These are phyloP conservation scores for Bombus haemorrhoidalis DNA, from an alignment of 1,140 invertebrate genomes.

Conservation along the genomic window DNA sequence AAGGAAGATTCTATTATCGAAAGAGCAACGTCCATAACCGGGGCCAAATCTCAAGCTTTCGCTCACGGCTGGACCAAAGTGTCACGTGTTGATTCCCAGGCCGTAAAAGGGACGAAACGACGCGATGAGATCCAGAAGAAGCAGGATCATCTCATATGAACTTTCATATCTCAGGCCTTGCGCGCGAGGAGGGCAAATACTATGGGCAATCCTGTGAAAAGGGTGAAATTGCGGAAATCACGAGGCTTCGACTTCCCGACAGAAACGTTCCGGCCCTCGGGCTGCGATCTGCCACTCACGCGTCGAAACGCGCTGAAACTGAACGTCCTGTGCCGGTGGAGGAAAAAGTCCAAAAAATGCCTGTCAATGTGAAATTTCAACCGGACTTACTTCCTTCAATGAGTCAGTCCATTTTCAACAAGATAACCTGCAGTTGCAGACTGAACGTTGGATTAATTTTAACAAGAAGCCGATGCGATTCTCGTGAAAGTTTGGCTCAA, in stretches of 20 bases:
- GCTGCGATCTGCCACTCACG: conserved; percentile 63
- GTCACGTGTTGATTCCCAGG: conserved; percentile 45
- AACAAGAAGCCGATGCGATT: not conserved
- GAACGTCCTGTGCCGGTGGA: not conserved
- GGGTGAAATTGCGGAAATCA: conserved; percentile 71
- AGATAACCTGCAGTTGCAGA: not conserved
- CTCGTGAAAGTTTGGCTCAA: not conserved
- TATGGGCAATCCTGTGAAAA: conserved; percentile 42
- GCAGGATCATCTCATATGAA: conserved; percentile 69
- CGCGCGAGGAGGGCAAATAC: conserved; percentile 44
- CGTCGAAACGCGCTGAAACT: conserved; percentile 35
- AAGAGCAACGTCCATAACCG: not conserved
- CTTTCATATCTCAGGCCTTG: conserved; percentile 57
- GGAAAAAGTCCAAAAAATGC: not conserved
- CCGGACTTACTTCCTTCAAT: not conserved
- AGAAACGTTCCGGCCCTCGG: conserved; percentile 39
- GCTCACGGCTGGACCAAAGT: too few species aligned
- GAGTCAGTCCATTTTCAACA: not conserved
- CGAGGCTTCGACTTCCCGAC: conserved; percentile 58
- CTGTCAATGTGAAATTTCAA: conserved; percentile 33
- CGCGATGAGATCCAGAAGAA: conserved; percentile 5
- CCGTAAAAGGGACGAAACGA: not conserved
- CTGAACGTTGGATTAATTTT: not conserved
- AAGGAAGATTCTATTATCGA: not conserved
- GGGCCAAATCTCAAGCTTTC: not conserved